Conservation (phyloP, 1,140 invertebrate genomes). For the Nasonia longicornis region DNA sequence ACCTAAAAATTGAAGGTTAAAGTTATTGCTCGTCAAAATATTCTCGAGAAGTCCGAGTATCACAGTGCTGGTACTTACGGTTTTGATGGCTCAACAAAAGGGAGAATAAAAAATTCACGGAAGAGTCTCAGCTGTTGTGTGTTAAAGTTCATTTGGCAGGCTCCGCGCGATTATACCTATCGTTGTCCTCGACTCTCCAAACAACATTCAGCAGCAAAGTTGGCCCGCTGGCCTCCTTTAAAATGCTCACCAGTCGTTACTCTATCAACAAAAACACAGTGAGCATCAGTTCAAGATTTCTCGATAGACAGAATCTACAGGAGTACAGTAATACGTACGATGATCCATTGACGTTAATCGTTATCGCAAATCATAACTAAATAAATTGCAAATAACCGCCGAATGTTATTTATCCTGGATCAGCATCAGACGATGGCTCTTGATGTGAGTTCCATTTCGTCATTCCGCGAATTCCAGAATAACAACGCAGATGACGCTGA, state of each 20-base stretch:
- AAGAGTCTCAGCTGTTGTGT: slow-evolving; percentile 38
- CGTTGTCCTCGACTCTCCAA: slow-evolving; percentile 14
- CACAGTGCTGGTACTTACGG: slow-evolving; percentile 12
- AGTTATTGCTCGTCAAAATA: slow-evolving; percentile 30
- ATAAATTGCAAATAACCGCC: slow-evolving; percentile 45
- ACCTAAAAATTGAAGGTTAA: slow-evolving; percentile 44
- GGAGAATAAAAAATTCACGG: neutral
- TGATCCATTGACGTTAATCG: slow-evolving; percentile 34
- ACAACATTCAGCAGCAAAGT: slow-evolving; percentile 41
- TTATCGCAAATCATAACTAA: slow-evolving; percentile 44
- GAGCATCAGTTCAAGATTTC: neutral
- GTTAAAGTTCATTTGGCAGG: neutral
- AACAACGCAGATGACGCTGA: neutral
- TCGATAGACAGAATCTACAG: neutral
- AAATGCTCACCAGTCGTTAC: slow-evolving; percentile 28
- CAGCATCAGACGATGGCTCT: slow-evolving; percentile 12
- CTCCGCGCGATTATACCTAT: neutral
- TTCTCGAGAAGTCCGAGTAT: neutral
- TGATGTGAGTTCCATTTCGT: slow-evolving; percentile 25
- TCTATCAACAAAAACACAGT: slow-evolving; percentile 34
- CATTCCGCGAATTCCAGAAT: slow-evolving; percentile 30
- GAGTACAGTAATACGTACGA: slow-evolving; percentile 20
- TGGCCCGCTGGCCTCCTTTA: slow-evolving; percentile 48
- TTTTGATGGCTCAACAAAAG: neutral
- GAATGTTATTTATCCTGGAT: slow-evolving; percentile 44